Evolutionary conservation across 2,113 vertebrate genomes (phyloP).

Genomic region (Festucalex cinctus): DNA sequence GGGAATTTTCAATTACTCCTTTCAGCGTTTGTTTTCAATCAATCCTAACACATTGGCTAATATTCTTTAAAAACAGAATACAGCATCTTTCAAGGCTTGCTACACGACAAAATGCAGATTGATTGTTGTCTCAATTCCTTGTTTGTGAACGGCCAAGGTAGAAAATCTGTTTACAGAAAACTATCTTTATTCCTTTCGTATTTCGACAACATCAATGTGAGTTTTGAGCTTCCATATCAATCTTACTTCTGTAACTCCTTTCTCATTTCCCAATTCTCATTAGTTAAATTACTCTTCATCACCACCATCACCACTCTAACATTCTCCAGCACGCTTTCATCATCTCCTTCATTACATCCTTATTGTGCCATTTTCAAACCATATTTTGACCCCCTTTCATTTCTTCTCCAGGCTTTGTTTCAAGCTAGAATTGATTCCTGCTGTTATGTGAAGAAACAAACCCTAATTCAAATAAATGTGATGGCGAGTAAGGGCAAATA

Average conservation of each 20-base stretch:
- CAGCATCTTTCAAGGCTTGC: background rate
- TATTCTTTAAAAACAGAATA: background rate
- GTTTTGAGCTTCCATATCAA: slow-evolving; percentile 10
- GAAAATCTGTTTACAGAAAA: background rate
- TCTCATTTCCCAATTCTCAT: slow-evolving; percentile 12
- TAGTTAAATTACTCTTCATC: slow-evolving; percentile 7
- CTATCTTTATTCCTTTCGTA: background rate
- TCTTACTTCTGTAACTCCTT: slow-evolving; percentile 3
- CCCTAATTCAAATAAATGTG: background rate
- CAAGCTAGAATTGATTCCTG: slow-evolving; percentile 13
- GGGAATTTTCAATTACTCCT: no score
- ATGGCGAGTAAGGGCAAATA: background rate
- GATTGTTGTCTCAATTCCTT: background rate
- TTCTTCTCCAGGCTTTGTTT: slow-evolving; percentile 19
- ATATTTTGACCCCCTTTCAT: slow-evolving; percentile 27
- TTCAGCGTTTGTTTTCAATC: no score
- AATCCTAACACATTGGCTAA: background rate
- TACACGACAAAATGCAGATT: background rate
- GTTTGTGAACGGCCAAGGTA: background rate
- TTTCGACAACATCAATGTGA: slow-evolving; percentile 1
- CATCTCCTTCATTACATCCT: slow-evolving; percentile 22
- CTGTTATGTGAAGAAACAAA: slow-evolving; percentile 5
- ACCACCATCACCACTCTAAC: background rate
- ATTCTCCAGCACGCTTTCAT: slow-evolving; percentile 23
- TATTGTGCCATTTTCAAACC: slow-evolving; percentile 21